These are phyloP conservation scores for Solen grandis DNA, from an alignment of 1,140 invertebrate species.

Conservation along the genomic window DNA sequence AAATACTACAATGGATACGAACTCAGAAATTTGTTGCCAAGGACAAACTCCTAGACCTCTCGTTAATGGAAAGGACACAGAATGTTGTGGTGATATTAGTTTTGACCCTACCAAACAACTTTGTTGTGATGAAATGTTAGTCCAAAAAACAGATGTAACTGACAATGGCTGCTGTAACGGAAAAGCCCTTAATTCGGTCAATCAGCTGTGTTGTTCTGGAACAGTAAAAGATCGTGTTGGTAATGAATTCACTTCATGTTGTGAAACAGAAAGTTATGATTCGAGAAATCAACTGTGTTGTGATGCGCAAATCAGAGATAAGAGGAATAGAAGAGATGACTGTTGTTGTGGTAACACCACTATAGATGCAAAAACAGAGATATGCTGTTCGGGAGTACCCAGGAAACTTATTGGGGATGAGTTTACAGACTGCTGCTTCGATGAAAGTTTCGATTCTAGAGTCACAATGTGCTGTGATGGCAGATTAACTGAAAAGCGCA, in stretches of 20 bases:
- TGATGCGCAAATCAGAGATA: slow-evolving; percentile 39
- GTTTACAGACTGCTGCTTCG: slow-evolving; percentile 44
- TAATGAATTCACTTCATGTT: slow-evolving; percentile 34
- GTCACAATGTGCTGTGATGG: slow-evolving; percentile 40
- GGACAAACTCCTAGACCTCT: slow-evolving; percentile 23
- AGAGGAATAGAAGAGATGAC: slow-evolving; percentile 42
- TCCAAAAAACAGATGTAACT: slow-evolving; percentile 28
- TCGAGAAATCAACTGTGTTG: slow-evolving; percentile 33
- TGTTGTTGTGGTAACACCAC: slow-evolving; percentile 52
- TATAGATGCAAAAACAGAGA: slow-evolving; percentile 36
- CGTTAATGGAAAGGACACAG: slow-evolving; percentile 31
- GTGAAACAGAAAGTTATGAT: slow-evolving; percentile 40
- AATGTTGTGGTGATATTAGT: slow-evolving; percentile 47
- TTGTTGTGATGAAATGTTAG: slow-evolving; percentile 37
- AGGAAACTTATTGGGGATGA: slow-evolving; percentile 25
- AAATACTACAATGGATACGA: slow-evolving; percentile 43
- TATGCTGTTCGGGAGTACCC: slow-evolving; percentile 46
- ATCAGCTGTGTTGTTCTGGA: slow-evolving; percentile 44
- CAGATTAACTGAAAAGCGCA: slow-evolving; percentile 14
- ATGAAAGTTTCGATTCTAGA: slow-evolving; percentile 33
- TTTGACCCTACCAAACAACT: slow-evolving; percentile 30
- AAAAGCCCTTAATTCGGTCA: slow-evolving; percentile 20
- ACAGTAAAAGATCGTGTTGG: slow-evolving; percentile 31
- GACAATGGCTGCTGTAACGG: slow-evolving; percentile 50
- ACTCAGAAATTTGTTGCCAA: slow-evolving; percentile 33